Evolutionary conservation across 2,888 invertebrate genomes (phyloP).

Genomic region (Philonicus albiceps): DNA sequence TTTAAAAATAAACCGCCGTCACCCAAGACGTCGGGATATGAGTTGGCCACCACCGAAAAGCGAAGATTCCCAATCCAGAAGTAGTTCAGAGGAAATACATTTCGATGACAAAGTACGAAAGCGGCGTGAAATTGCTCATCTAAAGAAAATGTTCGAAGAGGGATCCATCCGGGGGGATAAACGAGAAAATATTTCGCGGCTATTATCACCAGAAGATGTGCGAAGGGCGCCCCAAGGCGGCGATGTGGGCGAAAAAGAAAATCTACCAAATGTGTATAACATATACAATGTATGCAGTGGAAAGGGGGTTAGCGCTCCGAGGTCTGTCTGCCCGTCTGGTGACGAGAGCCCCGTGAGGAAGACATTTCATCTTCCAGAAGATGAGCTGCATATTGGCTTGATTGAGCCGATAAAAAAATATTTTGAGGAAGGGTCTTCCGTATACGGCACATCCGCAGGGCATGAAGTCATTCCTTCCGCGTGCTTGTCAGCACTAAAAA

Average conservation of each 20-base stretch:
- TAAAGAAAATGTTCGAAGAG: conserved; percentile 58
- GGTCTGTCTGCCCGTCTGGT: neutral
- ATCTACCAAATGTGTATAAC: neutral
- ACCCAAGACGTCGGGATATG: conserved; percentile 56
- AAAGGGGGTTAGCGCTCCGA: conserved; percentile 13
- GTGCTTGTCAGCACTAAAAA: conserved; percentile 41
- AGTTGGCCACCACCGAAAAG: conserved; percentile 59
- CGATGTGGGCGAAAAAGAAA: neutral
- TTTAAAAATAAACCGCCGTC: conserved; percentile 60
- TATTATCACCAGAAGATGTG: conserved; percentile 24
- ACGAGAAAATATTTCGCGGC: conserved; percentile 36
- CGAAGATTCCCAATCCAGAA: conserved; percentile 50
- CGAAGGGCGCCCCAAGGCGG: neutral
- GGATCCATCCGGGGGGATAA: conserved; percentile 37
- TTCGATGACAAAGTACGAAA: conserved; percentile 55
- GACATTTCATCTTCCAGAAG: conserved; percentile 48
- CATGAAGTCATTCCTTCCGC: neutral
- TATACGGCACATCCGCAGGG: neutral
- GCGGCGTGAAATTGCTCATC: conserved; percentile 56
- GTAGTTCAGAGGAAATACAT: conserved; percentile 53
- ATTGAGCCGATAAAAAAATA: conserved; percentile 58
- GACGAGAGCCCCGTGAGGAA: conserved; percentile 30
- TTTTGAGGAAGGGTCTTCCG: conserved; percentile 55
- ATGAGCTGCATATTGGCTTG: conserved; percentile 55
- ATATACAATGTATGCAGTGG: neutral